These are phyloP conservation scores for Euphonia xanthogaster DNA, from an alignment of 2,797 vertebrate genomes.

Conservation along the genomic window DNA sequence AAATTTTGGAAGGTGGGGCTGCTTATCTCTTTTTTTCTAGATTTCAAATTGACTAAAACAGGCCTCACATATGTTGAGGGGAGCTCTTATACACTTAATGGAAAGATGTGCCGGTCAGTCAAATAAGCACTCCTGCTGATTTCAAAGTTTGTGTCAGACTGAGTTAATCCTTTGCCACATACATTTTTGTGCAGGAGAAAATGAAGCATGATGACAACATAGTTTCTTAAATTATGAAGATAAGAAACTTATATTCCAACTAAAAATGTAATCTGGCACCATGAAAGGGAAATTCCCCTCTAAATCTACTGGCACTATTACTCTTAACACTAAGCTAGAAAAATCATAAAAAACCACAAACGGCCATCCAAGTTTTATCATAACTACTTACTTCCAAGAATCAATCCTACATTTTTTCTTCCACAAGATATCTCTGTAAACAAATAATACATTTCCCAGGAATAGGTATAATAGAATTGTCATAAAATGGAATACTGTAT, in stretches of 20 bases:
- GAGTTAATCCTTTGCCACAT: background rate
- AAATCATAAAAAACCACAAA: background rate
- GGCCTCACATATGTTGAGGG: background rate
- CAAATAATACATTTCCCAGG: constrained; percentile 49
- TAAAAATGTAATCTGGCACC: background rate
- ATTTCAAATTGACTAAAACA: background rate
- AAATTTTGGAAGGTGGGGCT: background rate
- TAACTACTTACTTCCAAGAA: constrained; percentile 37
- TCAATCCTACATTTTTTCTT: constrained; percentile 10
- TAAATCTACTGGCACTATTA: background rate
- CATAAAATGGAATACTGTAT: constrained; percentile 58
- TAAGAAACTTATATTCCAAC: background rate
- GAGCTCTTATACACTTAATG: background rate
- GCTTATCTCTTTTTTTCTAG: background rate
- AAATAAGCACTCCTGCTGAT: background rate
- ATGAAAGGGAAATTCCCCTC: background rate
- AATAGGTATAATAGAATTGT: constrained; percentile 67
- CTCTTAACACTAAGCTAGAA: background rate
- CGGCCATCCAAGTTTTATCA: background rate
- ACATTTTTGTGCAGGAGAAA: background rate
- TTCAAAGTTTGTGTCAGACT: background rate
- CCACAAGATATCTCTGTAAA: constrained; percentile 11
- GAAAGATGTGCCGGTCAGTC: background rate
- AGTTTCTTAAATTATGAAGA: background rate
- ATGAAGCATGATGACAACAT: background rate